Base-by-base conservation (phyloP, 2,113 vertebrate species). In the Mormoops blainvillei region DNA sequence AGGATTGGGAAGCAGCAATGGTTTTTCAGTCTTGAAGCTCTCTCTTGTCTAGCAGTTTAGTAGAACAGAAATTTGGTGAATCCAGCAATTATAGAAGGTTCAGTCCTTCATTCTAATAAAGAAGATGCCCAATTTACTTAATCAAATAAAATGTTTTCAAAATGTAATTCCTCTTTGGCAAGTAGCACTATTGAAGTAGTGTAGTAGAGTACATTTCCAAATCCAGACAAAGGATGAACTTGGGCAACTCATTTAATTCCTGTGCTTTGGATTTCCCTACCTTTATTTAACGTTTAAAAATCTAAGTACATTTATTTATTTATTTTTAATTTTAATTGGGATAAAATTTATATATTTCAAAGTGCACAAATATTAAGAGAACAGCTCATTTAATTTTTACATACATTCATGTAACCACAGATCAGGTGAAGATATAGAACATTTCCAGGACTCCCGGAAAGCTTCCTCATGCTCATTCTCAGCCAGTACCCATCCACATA, bases 111-210 rank as follows among this genome's bases (percentile, higher is more conserved):
- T 87, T 97, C 38, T 76, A 94, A 54, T 78, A 73, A 88, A 52
- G 7, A 68, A 70, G 7, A 38, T 86, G 22, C 18, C 38, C 2
- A 70, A 61, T 74, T 70, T 77, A 6, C 87, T 78, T 94, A 95
- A 92, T 74, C 28, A 87, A 90, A 58, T 89, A 50, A n/a, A 52
- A 92, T 88, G 2, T 87, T 87, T 96, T 82, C 7, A 80, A 94
- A 87, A 84, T 90, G 10, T 58, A 54, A 87, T 61, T 87, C 22
- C 36, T 90, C 56, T 92, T 80, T 85, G 24, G 77, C 43, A 89
- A 61, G 13, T 45, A 71, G 33, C 52, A 28, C n/a, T 63, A 15
- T 70, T 84, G 19, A 91, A 87, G 18, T 61, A 63, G 2, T 56
- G 31, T 36, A 76, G 19, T 89, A 28, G 16, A 71, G 74, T 71